Percentiles rank a stretch among this genome's conserved stretches.
These are phyloP conservation scores for Augochlora pura DNA, from an alignment of 1,140 invertebrate genomes.

Conservation along the genomic window DNA sequence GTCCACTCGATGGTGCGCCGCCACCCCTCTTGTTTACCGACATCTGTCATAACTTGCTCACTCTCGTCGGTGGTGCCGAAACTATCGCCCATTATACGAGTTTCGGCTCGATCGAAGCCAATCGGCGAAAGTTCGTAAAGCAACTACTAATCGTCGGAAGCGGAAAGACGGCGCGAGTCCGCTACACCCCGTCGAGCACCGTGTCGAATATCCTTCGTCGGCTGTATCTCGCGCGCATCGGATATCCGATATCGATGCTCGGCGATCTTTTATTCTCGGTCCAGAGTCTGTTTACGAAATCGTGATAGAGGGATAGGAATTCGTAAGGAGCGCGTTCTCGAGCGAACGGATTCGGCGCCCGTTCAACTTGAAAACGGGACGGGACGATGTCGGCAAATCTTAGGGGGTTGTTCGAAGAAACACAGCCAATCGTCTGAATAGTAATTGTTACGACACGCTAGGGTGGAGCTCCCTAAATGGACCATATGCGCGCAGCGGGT, in stretches of 20 bases:
- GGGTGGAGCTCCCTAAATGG: slow-evolving; percentile 69
- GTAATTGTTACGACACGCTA: slow-evolving; percentile 69
- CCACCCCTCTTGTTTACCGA: slow-evolving; percentile 75
- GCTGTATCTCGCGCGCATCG: not conserved
- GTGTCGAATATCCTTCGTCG: not conserved
- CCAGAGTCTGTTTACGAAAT: too few species aligned
- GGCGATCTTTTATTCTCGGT: not conserved
- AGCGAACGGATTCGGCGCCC: not conserved
- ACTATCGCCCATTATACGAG: too few species aligned
- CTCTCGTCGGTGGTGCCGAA: slow-evolving; percentile 23
- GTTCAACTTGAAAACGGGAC: slow-evolving; percentile 60
- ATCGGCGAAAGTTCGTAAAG: slow-evolving; percentile 2
- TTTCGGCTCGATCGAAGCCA: slow-evolving; percentile 23
- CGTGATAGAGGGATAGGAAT: too few species aligned
- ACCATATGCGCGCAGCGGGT: slow-evolving; percentile 73
- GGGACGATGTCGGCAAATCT: slow-evolving; percentile 70
- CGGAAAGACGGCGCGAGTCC: too few species aligned
- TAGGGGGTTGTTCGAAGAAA: slow-evolving; percentile 9
- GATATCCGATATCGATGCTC: too few species aligned
- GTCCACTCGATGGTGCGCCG: slow-evolving; percentile 75
- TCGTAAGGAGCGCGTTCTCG: not conserved
- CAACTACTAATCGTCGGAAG: not conserved
- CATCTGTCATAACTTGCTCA: slow-evolving; percentile 75
- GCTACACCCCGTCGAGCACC: too few species aligned
- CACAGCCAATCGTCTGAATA: slow-evolving; percentile 61